Evolutionary conservation across 2,113 vertebrate species (phyloP).

Genomic region (Centrocercus urophasianus): DNA sequence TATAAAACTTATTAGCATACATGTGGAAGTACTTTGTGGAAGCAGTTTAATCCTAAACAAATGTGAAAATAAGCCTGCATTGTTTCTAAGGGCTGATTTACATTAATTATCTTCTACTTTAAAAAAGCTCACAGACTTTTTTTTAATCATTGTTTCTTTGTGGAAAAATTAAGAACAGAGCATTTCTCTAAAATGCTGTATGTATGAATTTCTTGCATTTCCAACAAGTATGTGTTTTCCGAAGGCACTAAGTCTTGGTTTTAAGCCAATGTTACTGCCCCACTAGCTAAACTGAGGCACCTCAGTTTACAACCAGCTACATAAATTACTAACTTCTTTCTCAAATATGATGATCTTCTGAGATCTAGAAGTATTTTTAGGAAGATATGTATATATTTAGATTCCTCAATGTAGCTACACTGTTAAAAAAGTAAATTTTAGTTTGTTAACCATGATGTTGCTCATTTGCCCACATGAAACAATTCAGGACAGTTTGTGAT

Average conservation of each 20-base stretch:
- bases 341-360: slow-evolving; percentile 10
- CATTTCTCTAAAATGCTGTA: slow-evolving; percentile 57
- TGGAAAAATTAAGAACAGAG: slow-evolving; percentile 72
- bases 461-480: not conserved
- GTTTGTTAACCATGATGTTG: not conserved
- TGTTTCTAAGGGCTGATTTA: slow-evolving; percentile 79
- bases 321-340: slow-evolving; percentile 31
- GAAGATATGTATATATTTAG: not conserved
- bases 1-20: slow-evolving; percentile 77
- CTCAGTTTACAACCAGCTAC: not conserved
- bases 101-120: slow-evolving; percentile 81
- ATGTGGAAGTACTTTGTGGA: slow-evolving; percentile 80
- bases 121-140: slow-evolving; percentile 62
- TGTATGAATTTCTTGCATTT: slow-evolving; percentile 62
- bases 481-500: not conserved
- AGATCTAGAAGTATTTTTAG: slow-evolving; percentile 21
- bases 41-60: slow-evolving; percentile 80
- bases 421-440: not conserved
- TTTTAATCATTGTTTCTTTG: slow-evolving; percentile 72
- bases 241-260: slow-evolving; percentile 33
- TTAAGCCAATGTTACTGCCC: not conserved
- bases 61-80: slow-evolving; percentile 81
- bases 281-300: not conserved
- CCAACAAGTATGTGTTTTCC: slow-evolving; percentile 44
- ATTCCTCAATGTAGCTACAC: not conserved